A percentile compares a stretch with the other conserved stretches of the same genome.
These are phyloP conservation scores for Pygocentrus nattereri DNA, from an alignment of 2,797 vertebrate species.

Conservation along the genomic window DNA sequence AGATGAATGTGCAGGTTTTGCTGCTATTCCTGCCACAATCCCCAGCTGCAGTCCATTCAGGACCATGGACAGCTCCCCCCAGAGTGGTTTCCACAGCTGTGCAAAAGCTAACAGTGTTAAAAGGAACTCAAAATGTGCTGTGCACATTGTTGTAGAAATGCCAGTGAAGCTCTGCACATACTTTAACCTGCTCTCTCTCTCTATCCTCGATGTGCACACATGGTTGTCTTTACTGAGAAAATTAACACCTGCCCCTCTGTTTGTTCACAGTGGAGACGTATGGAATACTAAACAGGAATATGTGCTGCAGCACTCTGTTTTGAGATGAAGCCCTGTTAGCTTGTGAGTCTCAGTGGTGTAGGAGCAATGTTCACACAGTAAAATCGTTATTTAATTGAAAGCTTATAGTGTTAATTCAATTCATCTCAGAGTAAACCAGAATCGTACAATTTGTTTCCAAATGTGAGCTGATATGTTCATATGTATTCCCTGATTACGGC, in stretches of 20 bases:
- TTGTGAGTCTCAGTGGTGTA: slow-evolving; percentile 2
- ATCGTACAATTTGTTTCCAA: not conserved
- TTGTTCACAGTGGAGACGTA: slow-evolving; percentile 37
- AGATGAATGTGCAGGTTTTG: slow-evolving; percentile 24
- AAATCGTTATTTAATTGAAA: not conserved
- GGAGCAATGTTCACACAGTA: slow-evolving; percentile 7
- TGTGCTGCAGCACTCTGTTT: not conserved
- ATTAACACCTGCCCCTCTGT: slow-evolving; percentile 46
- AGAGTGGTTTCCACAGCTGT: slow-evolving; percentile 6
- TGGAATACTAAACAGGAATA: slow-evolving; percentile 54
- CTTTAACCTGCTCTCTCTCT: not conserved
- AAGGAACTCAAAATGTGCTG: not conserved
- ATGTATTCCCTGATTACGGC: not conserved
- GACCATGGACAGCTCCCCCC: slow-evolving; percentile 47
- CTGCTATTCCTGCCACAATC: slow-evolving; percentile 18
- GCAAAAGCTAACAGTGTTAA: slow-evolving; percentile 3
- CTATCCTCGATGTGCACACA: slow-evolving; percentile 22
- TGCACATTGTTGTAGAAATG: not conserved
- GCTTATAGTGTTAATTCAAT: not conserved
- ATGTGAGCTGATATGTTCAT: too few species aligned
- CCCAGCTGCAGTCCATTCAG: slow-evolving; percentile 38
- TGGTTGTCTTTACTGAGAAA: slow-evolving; percentile 30
- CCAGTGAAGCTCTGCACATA: slow-evolving; percentile 3
- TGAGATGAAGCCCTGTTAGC: slow-evolving; percentile 27
- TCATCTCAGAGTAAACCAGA: slow-evolving; percentile 7